Evolutionary conservation across 1,140 invertebrate genomes (phyloP).

Genomic region (Brachionus rotundiformis): DNA sequence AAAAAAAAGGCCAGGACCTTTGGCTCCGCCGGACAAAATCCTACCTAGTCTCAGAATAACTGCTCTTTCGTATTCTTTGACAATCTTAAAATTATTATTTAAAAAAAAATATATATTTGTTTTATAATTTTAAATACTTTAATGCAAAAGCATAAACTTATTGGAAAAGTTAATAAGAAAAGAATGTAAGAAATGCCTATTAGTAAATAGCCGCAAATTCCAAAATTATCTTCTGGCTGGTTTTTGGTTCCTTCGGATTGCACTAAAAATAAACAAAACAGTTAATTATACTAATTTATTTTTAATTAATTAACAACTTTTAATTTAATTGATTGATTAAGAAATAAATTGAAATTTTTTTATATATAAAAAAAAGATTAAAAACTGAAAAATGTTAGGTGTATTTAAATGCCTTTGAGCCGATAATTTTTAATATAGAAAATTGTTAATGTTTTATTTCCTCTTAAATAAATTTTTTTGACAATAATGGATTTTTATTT

Average conservation of each 20-base stretch:
- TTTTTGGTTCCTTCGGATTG: neutral
- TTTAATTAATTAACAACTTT: neutral
- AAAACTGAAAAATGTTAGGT: neutral
- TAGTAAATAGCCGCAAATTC: neutral
- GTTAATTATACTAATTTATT: neutral
- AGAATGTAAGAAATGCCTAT: conserved; percentile 26
- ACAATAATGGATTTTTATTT: neutral
- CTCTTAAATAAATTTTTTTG: neutral
- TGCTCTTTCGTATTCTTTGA: conserved; percentile 53
- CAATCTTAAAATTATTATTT: conserved; percentile 49
- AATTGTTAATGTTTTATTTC: neutral
- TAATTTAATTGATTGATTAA: too few species aligned
- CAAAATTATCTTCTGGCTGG: conserved; percentile 32
- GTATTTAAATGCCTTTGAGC: neutral
- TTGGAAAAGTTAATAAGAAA: neutral
- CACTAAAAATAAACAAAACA: conserved; percentile 13
- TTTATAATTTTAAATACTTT: conserved; percentile 5
- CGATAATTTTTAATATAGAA: conserved; percentile 8
- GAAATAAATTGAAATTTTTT: too few species aligned
- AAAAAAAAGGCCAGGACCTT: conserved; percentile 54
- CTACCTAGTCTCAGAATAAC: conserved; percentile 53
- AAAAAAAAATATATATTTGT: too few species aligned
- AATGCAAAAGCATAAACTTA: conserved; percentile 11
- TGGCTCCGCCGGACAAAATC: neutral
- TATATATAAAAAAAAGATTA: too few species aligned